Conservation (phyloP, 1,140 invertebrate species). For the Nylanderia fulva region DNA sequence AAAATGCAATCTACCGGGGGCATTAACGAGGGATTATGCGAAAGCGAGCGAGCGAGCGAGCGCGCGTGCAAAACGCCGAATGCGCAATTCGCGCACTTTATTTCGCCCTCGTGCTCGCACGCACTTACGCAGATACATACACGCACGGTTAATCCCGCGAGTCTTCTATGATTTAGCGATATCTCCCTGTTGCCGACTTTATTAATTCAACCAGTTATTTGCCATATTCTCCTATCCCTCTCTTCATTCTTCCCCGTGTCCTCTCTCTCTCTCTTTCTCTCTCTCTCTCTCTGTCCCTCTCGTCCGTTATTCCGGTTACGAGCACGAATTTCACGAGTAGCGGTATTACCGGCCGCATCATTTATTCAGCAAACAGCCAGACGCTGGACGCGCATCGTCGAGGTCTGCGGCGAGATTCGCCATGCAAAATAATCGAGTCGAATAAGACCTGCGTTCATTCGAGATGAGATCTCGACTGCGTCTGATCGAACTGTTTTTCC, state of each 20-base stretch:
- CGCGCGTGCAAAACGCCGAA: conserved; percentile 2
- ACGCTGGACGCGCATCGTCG: conserved; percentile 23
- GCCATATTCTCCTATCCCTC: background rate
- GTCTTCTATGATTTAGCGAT: conserved; percentile 62
- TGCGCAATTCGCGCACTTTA: conserved; percentile 53
- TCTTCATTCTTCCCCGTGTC: background rate
- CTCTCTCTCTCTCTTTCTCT: conserved; percentile 13
- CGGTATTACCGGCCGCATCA: conserved; percentile 69
- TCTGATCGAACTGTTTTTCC: background rate
- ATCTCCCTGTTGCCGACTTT: conserved; percentile 56
- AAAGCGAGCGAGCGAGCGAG: background rate
- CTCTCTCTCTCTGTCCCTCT: conserved; percentile 16
- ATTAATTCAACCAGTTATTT: conserved; percentile 62
- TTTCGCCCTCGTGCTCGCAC: background rate
- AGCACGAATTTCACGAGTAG: conserved; percentile 38
- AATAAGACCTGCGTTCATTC: background rate
- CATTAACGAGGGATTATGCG: conserved; percentile 42
- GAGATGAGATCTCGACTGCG: background rate
- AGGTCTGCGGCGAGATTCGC: conserved; percentile 3
- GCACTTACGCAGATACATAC: too few species aligned
- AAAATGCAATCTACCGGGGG: conserved; percentile 56
- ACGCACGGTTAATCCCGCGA: conserved; percentile 40
- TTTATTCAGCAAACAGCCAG: conserved; percentile 71
- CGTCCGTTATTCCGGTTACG: conserved; percentile 46
- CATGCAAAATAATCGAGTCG: conserved; percentile 50